phyloP scores from a whole-genome alignment of 2,113 vertebrate species.

The Smithornis capensis region DNA sequence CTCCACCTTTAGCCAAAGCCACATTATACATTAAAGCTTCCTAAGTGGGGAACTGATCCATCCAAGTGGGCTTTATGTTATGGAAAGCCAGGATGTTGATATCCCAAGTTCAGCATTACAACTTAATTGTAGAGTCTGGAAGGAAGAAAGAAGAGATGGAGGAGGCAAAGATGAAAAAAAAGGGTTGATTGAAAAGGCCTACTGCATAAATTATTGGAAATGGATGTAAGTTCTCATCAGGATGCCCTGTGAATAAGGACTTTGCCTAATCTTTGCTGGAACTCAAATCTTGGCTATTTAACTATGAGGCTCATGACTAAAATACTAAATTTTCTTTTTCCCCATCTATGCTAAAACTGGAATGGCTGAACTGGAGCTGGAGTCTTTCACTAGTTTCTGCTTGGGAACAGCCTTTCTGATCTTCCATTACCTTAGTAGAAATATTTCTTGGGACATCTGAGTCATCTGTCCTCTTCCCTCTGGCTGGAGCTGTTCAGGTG shows the following conservation, averaged over 20 bases:
- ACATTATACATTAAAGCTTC: neutral
- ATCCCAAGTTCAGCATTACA: neutral
- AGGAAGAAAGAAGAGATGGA: neutral
- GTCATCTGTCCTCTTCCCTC: neutral
- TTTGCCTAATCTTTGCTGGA: neutral
- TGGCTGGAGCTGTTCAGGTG: neutral
- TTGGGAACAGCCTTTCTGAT: neutral
- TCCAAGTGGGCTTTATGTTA: neutral
- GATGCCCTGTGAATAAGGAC: neutral
- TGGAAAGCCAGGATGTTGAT: constrained; percentile 12
- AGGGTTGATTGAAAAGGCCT: constrained; percentile 9
- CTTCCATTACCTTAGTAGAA: neutral
- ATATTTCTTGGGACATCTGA: neutral
- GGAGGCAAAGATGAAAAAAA: neutral
- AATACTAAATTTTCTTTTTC: neutral
- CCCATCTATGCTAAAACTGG: neutral
- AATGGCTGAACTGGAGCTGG: neutral
- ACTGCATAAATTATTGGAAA: constrained; percentile 20
- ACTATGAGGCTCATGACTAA: neutral
- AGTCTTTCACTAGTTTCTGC: neutral
- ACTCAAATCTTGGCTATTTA: neutral
- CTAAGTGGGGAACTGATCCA: neutral
- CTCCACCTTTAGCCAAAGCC: neutral
- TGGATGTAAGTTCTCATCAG: neutral
- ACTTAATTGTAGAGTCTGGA: neutral